Evolutionary conservation across 1,140 invertebrate species (phyloP), one percentile per base, ranked within the genome.

Genomic region (Hyphantria cunea): DNA sequence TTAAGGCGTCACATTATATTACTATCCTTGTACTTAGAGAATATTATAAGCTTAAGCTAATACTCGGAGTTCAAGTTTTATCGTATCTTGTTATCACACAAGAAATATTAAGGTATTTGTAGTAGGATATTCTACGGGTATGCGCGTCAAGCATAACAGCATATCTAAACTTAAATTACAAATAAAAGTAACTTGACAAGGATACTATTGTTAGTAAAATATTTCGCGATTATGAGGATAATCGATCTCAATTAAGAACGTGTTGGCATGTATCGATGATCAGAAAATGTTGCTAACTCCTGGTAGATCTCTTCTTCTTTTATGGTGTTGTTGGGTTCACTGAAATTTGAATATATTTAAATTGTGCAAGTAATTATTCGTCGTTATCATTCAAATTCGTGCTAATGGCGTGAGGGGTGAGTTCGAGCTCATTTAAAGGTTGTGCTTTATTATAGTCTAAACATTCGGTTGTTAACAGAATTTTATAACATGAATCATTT

Each of bases 231-330:
- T 58, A 73, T 63, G 60, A 73, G 70, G 67, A 66, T 66, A 67
- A 74, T 74, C 72, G 76, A 83, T 83, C 78, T 83, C 79, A 83
- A 49, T 75, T 66, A 61, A 72, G 72, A 66, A 32, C 71, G 50
- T 45, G 70, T 73, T 69, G 56, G 17, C 65, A 56, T 69, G 54
- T 72, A 65, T 68, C 50, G 64, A 53, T 71, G 50, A 72, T 63
- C 54, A 58, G 42, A 63, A 69, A 80, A 81, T 84, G 82, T 84
- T 81, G 80, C 82, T 75, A 78, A 74, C 82, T 78, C 82, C 82
- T 70, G 51, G 15, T 53, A 64, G 9, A 39, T 9, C 2, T n/a
- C 47, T n/a, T n/a, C n/a, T n/a, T 64, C 13, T 12, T 17, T n/a
- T n/a, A n/a, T n/a, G n/a, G n/a, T n/a, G n/a, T n/a, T 45, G 12